Base-by-base conservation (phyloP, 1,140 invertebrate genomes). In the Episyrphus balteatus region DNA sequence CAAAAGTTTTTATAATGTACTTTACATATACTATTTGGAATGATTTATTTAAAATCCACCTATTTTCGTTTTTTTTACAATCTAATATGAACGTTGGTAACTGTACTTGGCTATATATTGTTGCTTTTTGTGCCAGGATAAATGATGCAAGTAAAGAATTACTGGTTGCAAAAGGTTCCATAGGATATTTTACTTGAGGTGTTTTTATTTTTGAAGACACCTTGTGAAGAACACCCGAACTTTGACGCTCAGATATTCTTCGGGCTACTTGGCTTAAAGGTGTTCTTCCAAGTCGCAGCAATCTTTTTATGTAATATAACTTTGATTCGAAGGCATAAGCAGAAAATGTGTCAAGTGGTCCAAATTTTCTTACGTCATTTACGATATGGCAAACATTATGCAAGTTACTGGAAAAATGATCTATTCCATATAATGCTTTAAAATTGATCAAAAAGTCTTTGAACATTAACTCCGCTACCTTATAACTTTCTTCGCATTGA, bases 281-380 rank as follows among this genome's bases (percentile, higher is more conserved):
- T 7, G 42, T 36, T 31, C 42, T 49, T 10, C 47, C 47, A 42
- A 38, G 12, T 34, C 47, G 17, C 17, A 49, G n/a, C 26, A 49
- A 18, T 36, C 21, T 44, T 49, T 49, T 49, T n/a, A 49, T 49
- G 12, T n/a, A 34, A 36, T 43, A 45, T 10, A 49, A 31, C 21
- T 49, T 49, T 26, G 42, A 44, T 49, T 49, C 47, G 21, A 45
- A 49, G 3, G 32, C 15, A 14, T 30, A 41, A 10, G 40, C 40
- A 11, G 14, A 17, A 21, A 41, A 41, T 17, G 14, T 41, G 12
- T 15, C 14, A 15, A 41, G 40, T 15, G 14, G 14, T 11, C 40
- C 40, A 41, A 41, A 41, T 41, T 14, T 10, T 41, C 14, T 41
- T 10, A 41, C 40, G 10, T 41, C 40, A 42, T n/a, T n/a, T 34